Evolutionary conservation across 2,113 vertebrate species (phyloP).

Genomic region (Cynopterus brachyotis): DNA sequence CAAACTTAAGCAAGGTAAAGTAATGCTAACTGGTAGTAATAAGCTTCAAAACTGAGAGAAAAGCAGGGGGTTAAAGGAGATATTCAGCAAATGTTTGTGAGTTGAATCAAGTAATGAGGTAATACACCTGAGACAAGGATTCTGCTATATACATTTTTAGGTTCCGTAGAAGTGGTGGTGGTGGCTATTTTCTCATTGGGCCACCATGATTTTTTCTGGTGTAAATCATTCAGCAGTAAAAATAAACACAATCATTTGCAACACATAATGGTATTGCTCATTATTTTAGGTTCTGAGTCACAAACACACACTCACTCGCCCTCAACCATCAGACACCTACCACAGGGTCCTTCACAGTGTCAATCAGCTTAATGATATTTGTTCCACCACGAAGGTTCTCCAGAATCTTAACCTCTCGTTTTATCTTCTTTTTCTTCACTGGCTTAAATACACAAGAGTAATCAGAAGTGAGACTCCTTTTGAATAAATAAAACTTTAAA

Average conservation of each 20-base stretch:
- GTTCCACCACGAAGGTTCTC: slow-evolving; percentile 97
- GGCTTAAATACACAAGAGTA: slow-evolving; percentile 91
- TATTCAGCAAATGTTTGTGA: not conserved
- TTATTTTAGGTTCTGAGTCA: not conserved
- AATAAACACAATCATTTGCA: not conserved
- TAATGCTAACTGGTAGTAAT: not conserved
- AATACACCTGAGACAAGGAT: not conserved
- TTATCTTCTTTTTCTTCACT: slow-evolving; percentile 99
- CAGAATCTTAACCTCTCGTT: slow-evolving; percentile 98
- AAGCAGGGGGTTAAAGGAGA: not conserved
- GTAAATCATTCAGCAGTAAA: slow-evolving; percentile 2
- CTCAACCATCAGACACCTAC: slow-evolving; percentile 84
- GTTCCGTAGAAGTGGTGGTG: not conserved
- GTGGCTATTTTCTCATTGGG: not conserved
- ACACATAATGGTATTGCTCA: not conserved
- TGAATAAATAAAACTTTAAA: slow-evolving; percentile 58
- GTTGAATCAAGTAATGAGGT: not conserved
- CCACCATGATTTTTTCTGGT: not conserved
- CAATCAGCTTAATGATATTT: slow-evolving; percentile 98
- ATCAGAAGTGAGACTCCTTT: slow-evolving; percentile 84
- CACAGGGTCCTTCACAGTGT: slow-evolving; percentile 99
- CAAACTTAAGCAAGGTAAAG: not conserved
- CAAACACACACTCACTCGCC: not conserved
- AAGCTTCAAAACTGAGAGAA: slow-evolving; percentile 31
- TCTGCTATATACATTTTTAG: not conserved